Evolutionary conservation across 1,140 invertebrate species (phyloP).

Genomic region (Thaumetopoea pityocampa): DNA sequence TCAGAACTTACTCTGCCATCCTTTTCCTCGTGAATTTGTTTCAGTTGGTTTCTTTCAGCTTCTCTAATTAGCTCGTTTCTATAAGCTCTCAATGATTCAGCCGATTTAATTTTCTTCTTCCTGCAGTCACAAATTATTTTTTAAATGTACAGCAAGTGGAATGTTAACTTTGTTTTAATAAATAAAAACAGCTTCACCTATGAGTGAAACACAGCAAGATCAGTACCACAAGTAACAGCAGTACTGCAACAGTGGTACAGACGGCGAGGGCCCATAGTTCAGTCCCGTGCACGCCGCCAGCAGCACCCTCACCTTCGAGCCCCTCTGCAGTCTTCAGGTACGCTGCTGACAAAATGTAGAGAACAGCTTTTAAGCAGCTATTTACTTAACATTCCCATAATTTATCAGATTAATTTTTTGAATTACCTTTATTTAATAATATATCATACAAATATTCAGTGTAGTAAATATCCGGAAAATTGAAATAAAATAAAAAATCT

Average conservation of each 20-base stretch:
- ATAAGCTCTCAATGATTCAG: slow-evolving; percentile 56
- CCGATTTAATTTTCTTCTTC: slow-evolving; percentile 55
- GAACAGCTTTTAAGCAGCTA: slow-evolving; percentile 6
- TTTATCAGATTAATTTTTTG: no score
- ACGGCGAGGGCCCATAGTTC: slow-evolving; percentile 67
- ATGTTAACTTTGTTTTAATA: no score
- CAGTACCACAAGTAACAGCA: slow-evolving; percentile 80
- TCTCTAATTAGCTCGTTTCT: slow-evolving; percentile 56
- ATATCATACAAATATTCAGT: no score
- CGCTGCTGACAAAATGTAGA: slow-evolving; percentile 74
- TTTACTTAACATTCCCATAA: no score
- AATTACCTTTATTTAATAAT: no score
- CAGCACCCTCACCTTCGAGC: slow-evolving; percentile 77
- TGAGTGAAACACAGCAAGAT: slow-evolving; percentile 80
- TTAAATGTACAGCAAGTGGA: no score
- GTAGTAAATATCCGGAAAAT: no score
- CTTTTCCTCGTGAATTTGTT: slow-evolving; percentile 60
- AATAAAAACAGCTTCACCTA: slow-evolving; percentile 64
- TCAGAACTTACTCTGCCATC: slow-evolving; percentile 50
- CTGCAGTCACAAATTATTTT: slow-evolving; percentile 28
- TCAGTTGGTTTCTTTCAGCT: slow-evolving; percentile 50
- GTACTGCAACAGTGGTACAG: slow-evolving; percentile 67
- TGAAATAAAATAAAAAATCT: no score
- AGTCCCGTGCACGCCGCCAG: slow-evolving; percentile 75
- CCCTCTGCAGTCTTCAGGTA: slow-evolving; percentile 82